These are phyloP conservation scores for Bradypodion pumilum DNA, from an alignment of 2,797 vertebrate genomes.

Conservation along the genomic window DNA sequence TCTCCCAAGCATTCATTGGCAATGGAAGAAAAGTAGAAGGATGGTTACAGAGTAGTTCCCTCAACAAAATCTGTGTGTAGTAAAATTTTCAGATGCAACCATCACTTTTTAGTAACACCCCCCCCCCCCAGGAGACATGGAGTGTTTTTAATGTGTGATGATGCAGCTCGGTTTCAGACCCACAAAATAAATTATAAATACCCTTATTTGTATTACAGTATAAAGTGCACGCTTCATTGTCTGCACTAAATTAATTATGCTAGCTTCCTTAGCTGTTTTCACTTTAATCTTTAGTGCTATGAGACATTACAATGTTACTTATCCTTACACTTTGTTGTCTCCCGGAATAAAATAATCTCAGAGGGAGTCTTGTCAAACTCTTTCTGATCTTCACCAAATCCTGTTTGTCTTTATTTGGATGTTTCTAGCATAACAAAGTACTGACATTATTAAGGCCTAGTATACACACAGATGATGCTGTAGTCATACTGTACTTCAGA, in stretches of 20 bases:
- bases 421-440: neutral
- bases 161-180: neutral
- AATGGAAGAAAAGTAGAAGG: neutral
- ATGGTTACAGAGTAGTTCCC: neutral
- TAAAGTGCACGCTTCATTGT: neutral
- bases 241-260: conserved; percentile 28
- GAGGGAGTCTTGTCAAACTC: neutral
- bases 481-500: neutral
- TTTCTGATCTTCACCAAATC: conserved; percentile 34
- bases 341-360: neutral
- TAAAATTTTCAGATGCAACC: neutral
- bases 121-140: neutral
- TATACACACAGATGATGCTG: neutral
- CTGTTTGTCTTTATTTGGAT: neutral
- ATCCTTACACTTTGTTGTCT: neutral
- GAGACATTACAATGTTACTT: conserved; percentile 24
- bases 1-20: neutral
- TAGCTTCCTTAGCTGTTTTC: neutral
- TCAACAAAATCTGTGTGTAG: neutral
- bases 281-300: conserved; percentile 24
- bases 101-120: conserved; percentile 5
- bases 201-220: conserved; percentile 8
- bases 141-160: neutral
- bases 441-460: neutral
- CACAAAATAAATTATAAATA: conserved; percentile 3